Evolutionary conservation across 2,113 vertebrate species (phyloP).

Genomic region (Dipodomys stephensi): DNA sequence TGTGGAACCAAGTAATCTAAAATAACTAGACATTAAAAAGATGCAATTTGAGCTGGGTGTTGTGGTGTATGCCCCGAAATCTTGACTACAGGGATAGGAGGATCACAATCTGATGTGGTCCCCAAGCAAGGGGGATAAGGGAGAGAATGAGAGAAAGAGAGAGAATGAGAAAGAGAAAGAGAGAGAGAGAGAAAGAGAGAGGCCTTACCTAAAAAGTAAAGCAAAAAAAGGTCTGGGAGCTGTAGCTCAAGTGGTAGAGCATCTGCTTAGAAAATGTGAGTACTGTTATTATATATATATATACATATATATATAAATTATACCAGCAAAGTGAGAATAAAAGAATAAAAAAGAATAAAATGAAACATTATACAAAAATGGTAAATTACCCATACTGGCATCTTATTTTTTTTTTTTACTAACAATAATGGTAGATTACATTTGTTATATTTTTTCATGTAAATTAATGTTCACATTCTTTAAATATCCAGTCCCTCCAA

Average conservation of each 20-base stretch:
- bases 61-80: too few relatives aligned
- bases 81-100: too few relatives aligned
- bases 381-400: not conserved
- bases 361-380: not conserved
- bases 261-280: too few relatives aligned
- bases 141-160: too few relatives aligned
- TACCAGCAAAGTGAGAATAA: not conserved
- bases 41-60: not conserved
- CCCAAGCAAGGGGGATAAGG: too few relatives aligned
- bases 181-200: too few relatives aligned
- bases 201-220: too few relatives aligned
- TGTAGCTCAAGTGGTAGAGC: too few relatives aligned
- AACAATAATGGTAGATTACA: not conserved
- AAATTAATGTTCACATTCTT: not conserved
- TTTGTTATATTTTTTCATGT: not conserved
- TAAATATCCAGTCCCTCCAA: not conserved
- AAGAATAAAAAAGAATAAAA: conserved; percentile 9
- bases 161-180: too few relatives aligned
- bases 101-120: too few relatives aligned
- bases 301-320: not conserved
- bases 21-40: not conserved
- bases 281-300: too few relatives aligned
- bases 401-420: not conserved
- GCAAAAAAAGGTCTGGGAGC: too few relatives aligned
- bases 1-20: not conserved